Conservation (phyloP, 2,888 invertebrate genomes). For the Melanophora roralis region DNA sequence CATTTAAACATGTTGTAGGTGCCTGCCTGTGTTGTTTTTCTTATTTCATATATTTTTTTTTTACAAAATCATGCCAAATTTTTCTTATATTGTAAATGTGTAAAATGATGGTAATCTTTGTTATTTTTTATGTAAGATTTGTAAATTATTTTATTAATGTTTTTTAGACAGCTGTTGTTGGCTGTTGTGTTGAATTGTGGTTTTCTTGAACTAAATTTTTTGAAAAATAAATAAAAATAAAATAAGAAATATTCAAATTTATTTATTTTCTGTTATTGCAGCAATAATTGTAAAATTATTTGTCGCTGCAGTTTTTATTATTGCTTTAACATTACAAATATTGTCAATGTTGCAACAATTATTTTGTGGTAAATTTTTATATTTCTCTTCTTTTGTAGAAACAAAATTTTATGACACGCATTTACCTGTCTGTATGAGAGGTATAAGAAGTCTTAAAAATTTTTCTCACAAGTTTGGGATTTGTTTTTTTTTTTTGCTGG, state of each 20-base stretch:
- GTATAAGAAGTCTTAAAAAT: slow-evolving; percentile 1
- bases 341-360: slow-evolving; percentile 62
- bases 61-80: slow-evolving; percentile 51
- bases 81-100: background rate
- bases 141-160: slow-evolving; percentile 51
- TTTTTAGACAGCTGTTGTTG: slow-evolving; percentile 52
- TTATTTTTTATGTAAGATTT: slow-evolving; percentile 51
- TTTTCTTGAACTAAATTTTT: slow-evolving; percentile 45
- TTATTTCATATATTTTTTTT: slow-evolving; percentile 5
- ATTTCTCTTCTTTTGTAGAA: background rate
- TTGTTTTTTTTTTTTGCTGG: background rate
- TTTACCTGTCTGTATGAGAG: background rate
- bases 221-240: slow-evolving; percentile 25
- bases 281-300: slow-evolving; percentile 49
- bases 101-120: slow-evolving; percentile 46
- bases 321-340: slow-evolving; percentile 37
- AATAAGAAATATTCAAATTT: slow-evolving; percentile 21
- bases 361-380: slow-evolving; percentile 52
- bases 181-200: slow-evolving; percentile 42
- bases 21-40: slow-evolving; percentile 3
- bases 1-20: slow-evolving; percentile 52
- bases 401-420: background rate
- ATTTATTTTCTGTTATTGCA: slow-evolving; percentile 40
- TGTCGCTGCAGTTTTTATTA: slow-evolving; percentile 20
- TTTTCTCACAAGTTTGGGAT: slow-evolving; percentile 35